These are phyloP conservation scores for Pilophorus perplexus DNA, from an alignment of 2,888 invertebrate species.

Conservation along the genomic window DNA sequence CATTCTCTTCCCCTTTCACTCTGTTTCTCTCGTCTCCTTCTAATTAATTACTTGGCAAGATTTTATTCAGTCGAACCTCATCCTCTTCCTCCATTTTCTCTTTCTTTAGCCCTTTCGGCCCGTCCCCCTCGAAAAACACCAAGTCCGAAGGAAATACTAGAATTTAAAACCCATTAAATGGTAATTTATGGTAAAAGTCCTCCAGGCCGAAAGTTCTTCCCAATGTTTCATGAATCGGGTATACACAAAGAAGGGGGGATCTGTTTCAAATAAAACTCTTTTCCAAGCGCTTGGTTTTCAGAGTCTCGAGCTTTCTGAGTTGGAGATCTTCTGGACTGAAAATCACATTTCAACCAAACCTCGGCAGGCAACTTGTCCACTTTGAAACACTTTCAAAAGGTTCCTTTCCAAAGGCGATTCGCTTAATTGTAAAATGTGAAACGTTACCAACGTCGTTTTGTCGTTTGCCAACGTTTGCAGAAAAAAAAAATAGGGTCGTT, in stretches of 20 bases:
- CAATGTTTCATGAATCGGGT: background rate
- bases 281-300: no score
- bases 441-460: no score
- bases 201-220: background rate
- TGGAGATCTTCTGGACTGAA: no score
- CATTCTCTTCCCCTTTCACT: background rate
- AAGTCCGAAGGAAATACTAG: constrained; percentile 29
- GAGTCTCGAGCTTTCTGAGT: no score
- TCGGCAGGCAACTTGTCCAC: no score
- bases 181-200: constrained; percentile 35
- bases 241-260: background rate
- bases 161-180: constrained; percentile 42
- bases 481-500: no score
- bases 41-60: constrained; percentile 41
- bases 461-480: no score
- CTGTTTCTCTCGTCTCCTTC: constrained; percentile 13
- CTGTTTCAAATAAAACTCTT: no score
- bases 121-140: background rate
- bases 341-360: no score
- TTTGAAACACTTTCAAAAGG: no score
- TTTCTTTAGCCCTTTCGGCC: background rate
- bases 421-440: no score
- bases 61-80: constrained; percentile 36
- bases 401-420: no score
- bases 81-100: background rate